These are phyloP conservation scores for Caenorhabditis inopinata DNA, from an alignment of 1,140 invertebrate species.

Conservation along the genomic window DNA sequence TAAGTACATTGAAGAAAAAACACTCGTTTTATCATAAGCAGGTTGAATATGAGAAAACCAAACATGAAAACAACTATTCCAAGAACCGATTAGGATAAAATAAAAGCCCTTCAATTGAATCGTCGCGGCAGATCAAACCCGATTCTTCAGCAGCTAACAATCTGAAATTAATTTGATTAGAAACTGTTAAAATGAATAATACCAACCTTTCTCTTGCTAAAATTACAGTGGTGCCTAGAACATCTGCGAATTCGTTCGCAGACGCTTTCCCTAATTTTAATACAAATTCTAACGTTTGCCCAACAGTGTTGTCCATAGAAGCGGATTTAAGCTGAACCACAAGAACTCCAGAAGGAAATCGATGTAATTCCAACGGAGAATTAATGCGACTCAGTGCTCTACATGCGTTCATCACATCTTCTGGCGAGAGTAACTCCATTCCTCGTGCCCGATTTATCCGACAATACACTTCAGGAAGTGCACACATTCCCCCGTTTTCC, in stretches of 20 bases:
- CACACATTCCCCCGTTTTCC: constrained; percentile 84
- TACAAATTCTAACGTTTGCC: constrained; percentile 65
- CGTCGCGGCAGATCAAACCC: constrained; percentile 68
- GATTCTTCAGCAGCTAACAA: constrained; percentile 67
- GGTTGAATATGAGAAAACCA: neutral
- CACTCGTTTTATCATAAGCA: constrained; percentile 28
- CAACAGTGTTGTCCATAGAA: constrained; percentile 67
- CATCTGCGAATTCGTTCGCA: constrained; percentile 67
- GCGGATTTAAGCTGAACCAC: constrained; percentile 67
- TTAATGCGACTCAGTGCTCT: constrained; percentile 67
- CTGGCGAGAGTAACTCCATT: constrained; percentile 70
- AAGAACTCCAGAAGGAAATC: constrained; percentile 68
- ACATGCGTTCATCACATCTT: constrained; percentile 70
- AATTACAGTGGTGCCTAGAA: constrained; percentile 68
- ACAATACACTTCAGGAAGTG: constrained; percentile 92
- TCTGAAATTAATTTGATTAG: constrained; percentile 56
- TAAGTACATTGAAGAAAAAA: neutral
- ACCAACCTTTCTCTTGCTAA: constrained; percentile 68
- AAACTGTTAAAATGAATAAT: neutral
- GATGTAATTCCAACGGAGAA: constrained; percentile 67
- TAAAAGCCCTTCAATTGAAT: constrained; percentile 67
- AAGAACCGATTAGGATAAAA: constrained; percentile 68
- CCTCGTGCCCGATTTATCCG: constrained; percentile 78
- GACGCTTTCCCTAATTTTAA: constrained; percentile 65
- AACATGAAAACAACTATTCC: neutral